phyloP scores from a whole-genome alignment of 2,888 invertebrate genomes.

The Myathropa florea region DNA sequence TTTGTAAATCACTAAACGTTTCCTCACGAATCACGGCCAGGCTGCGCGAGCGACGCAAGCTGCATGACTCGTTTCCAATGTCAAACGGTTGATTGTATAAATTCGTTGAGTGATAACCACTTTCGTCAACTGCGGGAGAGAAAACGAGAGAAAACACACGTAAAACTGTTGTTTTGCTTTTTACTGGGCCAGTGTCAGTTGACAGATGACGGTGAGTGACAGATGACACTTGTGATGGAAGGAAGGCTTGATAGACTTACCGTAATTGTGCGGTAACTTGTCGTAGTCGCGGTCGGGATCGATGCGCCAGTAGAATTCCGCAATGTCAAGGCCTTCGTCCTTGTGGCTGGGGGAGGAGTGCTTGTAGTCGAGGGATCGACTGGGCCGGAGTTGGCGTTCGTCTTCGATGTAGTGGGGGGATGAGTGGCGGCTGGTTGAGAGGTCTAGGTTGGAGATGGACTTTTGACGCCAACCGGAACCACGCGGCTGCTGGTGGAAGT shows the following conservation, averaged over 20 bases:
- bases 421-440: constrained; percentile 80
- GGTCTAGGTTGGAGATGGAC: constrained; percentile 82
- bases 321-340: constrained; percentile 78
- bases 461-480: constrained; percentile 81
- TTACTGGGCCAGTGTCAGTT: constrained; percentile 33
- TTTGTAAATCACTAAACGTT: constrained; percentile 86
- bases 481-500: constrained; percentile 75
- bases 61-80: constrained; percentile 80
- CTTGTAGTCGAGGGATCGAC: constrained; percentile 79
- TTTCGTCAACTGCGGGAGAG: constrained; percentile 73
- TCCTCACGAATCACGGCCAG: constrained; percentile 90
- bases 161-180: constrained; percentile 11
- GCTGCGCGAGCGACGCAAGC: constrained; percentile 86
- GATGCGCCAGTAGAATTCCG: constrained; percentile 79
- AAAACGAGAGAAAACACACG: constrained; percentile 1
- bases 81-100: constrained; percentile 74
- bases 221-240: not conserved
- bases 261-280: constrained; percentile 61
- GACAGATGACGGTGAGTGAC: constrained; percentile 14
- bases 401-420: constrained; percentile 73
- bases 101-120: constrained; percentile 73
- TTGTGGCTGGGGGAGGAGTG: constrained; percentile 74
- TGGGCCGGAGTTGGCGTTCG: constrained; percentile 77
- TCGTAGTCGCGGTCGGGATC: constrained; percentile 77
- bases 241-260: constrained; percentile 27